Conservation (phyloP, 1,140 invertebrate species). For the Melitaea cinxia region DNA sequence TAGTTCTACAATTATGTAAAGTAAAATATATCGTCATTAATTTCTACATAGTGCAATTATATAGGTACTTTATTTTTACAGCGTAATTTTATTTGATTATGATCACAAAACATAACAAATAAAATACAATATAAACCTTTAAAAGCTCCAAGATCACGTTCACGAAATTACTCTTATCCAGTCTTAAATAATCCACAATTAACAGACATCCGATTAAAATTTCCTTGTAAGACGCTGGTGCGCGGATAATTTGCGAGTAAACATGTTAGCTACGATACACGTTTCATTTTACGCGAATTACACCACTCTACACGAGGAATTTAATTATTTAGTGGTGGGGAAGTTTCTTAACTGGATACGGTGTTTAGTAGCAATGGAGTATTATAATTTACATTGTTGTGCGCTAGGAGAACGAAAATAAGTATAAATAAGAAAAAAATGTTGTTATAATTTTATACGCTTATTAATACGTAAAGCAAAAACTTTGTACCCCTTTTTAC, state of each 20-base stretch:
- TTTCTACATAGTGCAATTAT: too few relatives aligned
- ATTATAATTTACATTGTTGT: not conserved
- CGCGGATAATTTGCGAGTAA: constrained; percentile 53
- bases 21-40: too few relatives aligned
- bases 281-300: constrained; percentile 72
- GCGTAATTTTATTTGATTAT: too few relatives aligned
- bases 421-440: too few relatives aligned
- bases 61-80: too few relatives aligned
- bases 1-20: too few relatives aligned
- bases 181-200: constrained; percentile 29
- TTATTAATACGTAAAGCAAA: too few relatives aligned
- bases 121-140: not conserved
- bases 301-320: constrained; percentile 68
- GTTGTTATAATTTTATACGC: too few relatives aligned
- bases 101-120: too few relatives aligned
- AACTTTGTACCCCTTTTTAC: too few relatives aligned
- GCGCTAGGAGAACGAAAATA: too few relatives aligned
- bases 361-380: not conserved
- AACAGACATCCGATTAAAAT: constrained; percentile 36
- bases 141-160: constrained; percentile 1
- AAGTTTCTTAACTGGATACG: constrained; percentile 36
- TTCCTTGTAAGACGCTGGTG: constrained; percentile 29
- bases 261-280: constrained; percentile 52
- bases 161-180: constrained; percentile 7
- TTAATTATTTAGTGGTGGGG: constrained; percentile 57